A percentile compares a stretch with the other conserved stretches of the same genome.
Conservation (phyloP, 1,140 invertebrate species). For the Ladona fulva region DNA sequence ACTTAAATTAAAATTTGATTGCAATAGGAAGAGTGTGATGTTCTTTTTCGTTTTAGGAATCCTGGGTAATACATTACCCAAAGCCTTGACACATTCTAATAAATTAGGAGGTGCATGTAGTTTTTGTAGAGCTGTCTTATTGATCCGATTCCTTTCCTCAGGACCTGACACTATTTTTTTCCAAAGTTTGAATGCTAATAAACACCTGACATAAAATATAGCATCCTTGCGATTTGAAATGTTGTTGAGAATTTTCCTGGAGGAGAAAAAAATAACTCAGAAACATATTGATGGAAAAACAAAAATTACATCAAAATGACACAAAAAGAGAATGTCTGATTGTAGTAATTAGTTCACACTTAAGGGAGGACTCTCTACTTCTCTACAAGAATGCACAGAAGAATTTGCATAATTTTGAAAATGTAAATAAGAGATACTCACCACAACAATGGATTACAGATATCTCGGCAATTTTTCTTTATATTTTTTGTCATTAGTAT, state of each 20-base stretch:
- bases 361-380: too few relatives aligned
- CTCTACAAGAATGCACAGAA: too few relatives aligned
- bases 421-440: constrained; percentile 30
- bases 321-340: too few relatives aligned
- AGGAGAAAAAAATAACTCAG: constrained; percentile 18
- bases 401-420: too few relatives aligned
- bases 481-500: constrained; percentile 36
- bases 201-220: constrained; percentile 34
- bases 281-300: too few relatives aligned
- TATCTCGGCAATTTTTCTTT: constrained; percentile 31
- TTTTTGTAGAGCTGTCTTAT: constrained; percentile 29
- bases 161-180: constrained; percentile 33
- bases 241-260: constrained; percentile 34
- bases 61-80: constrained; percentile 32
- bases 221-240: constrained; percentile 31
- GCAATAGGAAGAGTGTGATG: constrained; percentile 31
- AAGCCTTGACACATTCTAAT: constrained; percentile 26
- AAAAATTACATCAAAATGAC: too few relatives aligned
- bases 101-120: constrained; percentile 28
- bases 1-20: constrained; percentile 34
- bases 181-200: constrained; percentile 36
- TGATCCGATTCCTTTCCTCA: constrained; percentile 31
- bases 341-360: too few relatives aligned
- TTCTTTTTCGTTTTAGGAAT: constrained; percentile 32
- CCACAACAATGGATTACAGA: constrained; percentile 36